Evolutionary conservation across 2,797 vertebrate genomes (phyloP), one percentile per base, ranked within the genome.

Genomic region (Poeciliopsis paucimaculata): DNA sequence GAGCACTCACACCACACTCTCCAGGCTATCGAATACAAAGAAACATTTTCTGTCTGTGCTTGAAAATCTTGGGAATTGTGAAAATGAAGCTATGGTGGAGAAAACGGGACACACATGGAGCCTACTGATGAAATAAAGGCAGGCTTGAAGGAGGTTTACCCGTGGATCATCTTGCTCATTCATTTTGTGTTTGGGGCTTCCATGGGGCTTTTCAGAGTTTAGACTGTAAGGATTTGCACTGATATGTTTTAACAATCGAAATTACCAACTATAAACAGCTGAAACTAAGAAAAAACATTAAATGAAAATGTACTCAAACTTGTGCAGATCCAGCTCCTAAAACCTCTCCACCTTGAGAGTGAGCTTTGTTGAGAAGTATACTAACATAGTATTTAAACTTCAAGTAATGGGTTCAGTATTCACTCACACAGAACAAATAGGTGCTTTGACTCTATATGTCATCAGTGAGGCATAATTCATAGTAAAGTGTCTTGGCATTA

Each of bases 401-500:
- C 18, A 66, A 26, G 64, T 41, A 39, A 23, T 66, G 18, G 36
- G 36, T 41, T 12, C 20, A 68, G 20, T 26, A 26, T 68, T 68
- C 10, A 23, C 76, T 41, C 46, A 45, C 72, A 74, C 45, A 76
- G 73, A 82, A 55, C 81, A 46, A 81, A 77, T 75, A 70, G 76
- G 71, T 81, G 41, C 70, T 81, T 66, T 79, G 82, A 77, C 72
- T 82, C 6, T 13, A 82, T 83, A 10, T 84, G 68, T 83, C 81
- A 82, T 72, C 47, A 57, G 79, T 79, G 49, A 75, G 75, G 60
- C 64, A 53, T 71, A 20, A 31, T 79, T 80, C 64, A 75, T 45
- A 60, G 68, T 47, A 49, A 72, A 78, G 71, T 84, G 83, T 85
- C 28, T 77, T 79, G 84, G 84, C 75, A 62, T 81, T 66, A 36